Evolutionary conservation across 64 coral and sea anemone genomes (phyloP), one percentile per base, ranked within the genome.

Genomic region (Pachyseris speciosa): DNA sequence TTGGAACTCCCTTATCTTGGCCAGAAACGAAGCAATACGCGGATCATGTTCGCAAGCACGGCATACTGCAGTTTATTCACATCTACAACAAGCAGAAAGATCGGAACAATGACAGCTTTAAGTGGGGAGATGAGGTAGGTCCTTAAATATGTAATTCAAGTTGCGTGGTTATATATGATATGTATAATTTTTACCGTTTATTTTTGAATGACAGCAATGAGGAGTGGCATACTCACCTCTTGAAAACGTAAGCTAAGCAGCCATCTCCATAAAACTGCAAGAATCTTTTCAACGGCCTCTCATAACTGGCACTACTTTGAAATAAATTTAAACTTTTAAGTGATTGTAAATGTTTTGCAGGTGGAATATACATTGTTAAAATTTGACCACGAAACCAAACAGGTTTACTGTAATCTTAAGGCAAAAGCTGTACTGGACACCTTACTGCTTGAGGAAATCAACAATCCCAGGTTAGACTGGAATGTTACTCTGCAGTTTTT

Each of bases 51-150:
- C 69, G 92, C 42, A 87, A 90, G 28, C 96, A 98, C 70, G 96
- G 96, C 37, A 98, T 98, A 16, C 74, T 91, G 12, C 96, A 98
- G 61, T 94, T 98, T 57, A 59, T 98, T 37, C 88, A 98, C 38
- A 98, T 98, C 17, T 98, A 91, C 31, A 83, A 94, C 15, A 75
- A 79, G 10, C 77, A 94, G 1, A 91, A 92, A 48, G 67, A 47
- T 31, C 92, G 96, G 8, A 74, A 98, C 42, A 98, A 98, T 64
- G 96, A 98, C 74, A 64, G 90, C 36, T 88, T 98, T 20, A 98
- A 98, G 67, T 98, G 96, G 96, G 96, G 96, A 19, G 96, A 98
- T 39, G 96, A 98, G 96, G 96, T 98, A 70, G 32, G 50, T n/a
- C n/a, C n/a, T n/a, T n/a, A n/a, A n/a, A n/a, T n/a, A n/a, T n/a